A percentile compares a stretch with the other conserved stretches of the same genome.
phyloP scores from a whole-genome alignment of 1,140 invertebrate genomes.

The Ceratitis capitata region DNA sequence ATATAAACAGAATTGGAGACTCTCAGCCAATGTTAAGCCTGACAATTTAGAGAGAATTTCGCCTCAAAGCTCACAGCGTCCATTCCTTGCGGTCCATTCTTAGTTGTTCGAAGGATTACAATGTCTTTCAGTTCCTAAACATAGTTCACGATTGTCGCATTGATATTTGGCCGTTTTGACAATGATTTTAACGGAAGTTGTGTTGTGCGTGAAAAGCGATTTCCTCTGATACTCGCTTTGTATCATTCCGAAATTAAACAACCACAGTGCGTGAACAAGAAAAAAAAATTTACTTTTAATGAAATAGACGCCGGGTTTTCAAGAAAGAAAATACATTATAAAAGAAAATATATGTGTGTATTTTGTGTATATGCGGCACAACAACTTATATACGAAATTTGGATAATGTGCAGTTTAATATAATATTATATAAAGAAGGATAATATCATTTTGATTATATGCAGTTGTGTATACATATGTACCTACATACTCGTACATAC shows the following conservation, averaged over 20 bases:
- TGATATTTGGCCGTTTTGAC: not conserved
- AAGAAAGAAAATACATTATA: too few species aligned
- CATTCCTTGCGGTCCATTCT: not conserved
- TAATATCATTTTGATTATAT: too few species aligned
- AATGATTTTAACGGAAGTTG: not conserved
- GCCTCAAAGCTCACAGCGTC: not conserved
- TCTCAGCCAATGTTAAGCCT: not conserved
- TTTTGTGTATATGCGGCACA: too few species aligned
- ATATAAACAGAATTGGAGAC: not conserved
- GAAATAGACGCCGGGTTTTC: too few species aligned
- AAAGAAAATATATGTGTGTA: too few species aligned
- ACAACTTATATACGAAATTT: too few species aligned
- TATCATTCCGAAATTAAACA: not conserved
- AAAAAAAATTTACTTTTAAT: too few species aligned
- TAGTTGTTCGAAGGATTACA: not conserved
- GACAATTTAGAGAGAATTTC: not conserved
- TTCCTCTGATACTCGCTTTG: not conserved
- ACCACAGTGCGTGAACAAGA: too few species aligned
- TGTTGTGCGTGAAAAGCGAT: not conserved
- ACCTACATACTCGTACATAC: too few species aligned
- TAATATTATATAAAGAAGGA: too few species aligned
- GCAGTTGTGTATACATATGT: too few species aligned
- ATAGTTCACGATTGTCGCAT: not conserved
- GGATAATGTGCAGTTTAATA: too few species aligned
- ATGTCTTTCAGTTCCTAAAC: not conserved